phyloP scores from a whole-genome alignment of 1,140 invertebrate species.

The Coelopa frigida region DNA sequence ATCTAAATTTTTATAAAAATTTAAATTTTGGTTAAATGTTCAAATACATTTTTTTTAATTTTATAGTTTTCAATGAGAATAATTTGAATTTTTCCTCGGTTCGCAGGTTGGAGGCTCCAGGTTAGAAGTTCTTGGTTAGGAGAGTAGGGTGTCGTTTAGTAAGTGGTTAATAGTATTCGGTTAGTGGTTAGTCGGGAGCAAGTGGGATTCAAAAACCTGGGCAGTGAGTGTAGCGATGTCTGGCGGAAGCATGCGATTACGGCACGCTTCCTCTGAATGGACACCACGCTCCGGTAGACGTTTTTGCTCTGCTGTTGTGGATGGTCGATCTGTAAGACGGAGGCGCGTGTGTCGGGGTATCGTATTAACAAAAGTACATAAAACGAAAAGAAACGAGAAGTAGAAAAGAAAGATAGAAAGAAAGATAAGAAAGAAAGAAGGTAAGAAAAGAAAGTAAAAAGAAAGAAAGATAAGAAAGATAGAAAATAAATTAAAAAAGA shows the following conservation, averaged over 20 bases:
- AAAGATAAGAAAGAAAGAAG: conserved; percentile 37
- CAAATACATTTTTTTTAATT: too few relatives aligned
- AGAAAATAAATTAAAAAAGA: conserved; percentile 13
- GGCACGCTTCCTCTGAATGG: conserved; percentile 95
- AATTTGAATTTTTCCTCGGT: too few relatives aligned
- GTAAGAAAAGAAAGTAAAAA: conserved; percentile 34
- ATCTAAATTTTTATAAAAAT: too few relatives aligned
- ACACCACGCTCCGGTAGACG: conserved; percentile 93
- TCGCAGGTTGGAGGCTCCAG: too few relatives aligned
- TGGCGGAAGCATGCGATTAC: conserved; percentile 99
- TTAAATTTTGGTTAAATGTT: too few relatives aligned
- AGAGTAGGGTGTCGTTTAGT: too few relatives aligned
- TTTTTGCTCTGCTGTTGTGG: conserved; percentile 92
- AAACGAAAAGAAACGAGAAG: conserved; percentile 43
- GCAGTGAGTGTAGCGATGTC: conserved; percentile 91
- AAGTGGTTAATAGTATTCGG: too few relatives aligned
- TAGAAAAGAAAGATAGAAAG: conserved; percentile 25
- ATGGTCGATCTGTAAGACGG: conserved; percentile 95
- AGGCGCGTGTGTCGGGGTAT: conserved; percentile 29
- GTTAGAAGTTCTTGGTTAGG: too few relatives aligned
- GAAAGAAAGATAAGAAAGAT: conserved; percentile 26
- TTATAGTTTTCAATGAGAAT: too few relatives aligned
- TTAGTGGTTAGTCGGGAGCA: too few relatives aligned
- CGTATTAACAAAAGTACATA: conserved; percentile 19
- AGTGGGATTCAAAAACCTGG: conserved; percentile 79